Conservation (phyloP, 2,888 invertebrate genomes). For the Pseudococcus longispinus region DNA sequence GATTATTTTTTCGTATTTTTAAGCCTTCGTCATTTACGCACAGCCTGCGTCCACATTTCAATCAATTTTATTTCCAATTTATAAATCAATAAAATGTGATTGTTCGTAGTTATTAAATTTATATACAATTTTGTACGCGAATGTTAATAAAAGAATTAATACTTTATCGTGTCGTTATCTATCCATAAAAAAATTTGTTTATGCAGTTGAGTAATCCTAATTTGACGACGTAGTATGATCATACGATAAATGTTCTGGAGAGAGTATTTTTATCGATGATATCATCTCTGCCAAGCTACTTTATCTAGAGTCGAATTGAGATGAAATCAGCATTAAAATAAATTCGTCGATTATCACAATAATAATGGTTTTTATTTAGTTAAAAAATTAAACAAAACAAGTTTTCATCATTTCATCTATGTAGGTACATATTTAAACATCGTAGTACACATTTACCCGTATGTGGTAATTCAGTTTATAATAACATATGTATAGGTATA, state of each 20-base stretch:
- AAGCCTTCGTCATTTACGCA: not conserved
- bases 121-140: slow-evolving; percentile 21
- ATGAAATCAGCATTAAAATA: too few species aligned
- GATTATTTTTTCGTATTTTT: not conserved
- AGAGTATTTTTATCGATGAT: too few species aligned
- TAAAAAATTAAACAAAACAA: too few species aligned
- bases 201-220: not conserved
- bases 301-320: too few species aligned
- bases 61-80: not conserved
- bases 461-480: not conserved
- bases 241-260: not conserved
- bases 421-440: not conserved
- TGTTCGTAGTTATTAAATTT: slow-evolving; percentile 28
- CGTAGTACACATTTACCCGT: not conserved
- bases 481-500: not conserved
- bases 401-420: not conserved
- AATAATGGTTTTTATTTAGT: too few species aligned
- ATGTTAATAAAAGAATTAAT: not conserved
- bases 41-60: slow-evolving; percentile 1
- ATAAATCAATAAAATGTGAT: slow-evolving; percentile 24
- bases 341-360: too few species aligned
- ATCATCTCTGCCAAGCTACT: too few species aligned
- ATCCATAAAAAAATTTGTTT: not conserved
- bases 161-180: not conserved
- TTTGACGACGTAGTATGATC: not conserved